These are phyloP conservation scores for Scopus umbretta DNA, from an alignment of 2,113 vertebrate species.

Conservation along the genomic window DNA sequence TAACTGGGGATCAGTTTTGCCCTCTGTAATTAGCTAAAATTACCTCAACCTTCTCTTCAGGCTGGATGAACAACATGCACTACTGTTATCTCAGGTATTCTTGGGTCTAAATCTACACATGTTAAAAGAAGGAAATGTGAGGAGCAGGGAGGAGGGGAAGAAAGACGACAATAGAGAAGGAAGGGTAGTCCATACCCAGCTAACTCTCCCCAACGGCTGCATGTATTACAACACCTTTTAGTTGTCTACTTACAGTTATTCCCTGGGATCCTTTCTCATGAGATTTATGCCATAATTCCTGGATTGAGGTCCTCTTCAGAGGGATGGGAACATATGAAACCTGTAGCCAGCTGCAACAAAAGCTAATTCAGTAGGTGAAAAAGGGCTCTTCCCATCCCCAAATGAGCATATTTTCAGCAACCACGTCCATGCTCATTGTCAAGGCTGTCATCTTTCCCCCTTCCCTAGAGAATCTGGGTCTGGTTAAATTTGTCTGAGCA, in stretches of 20 bases:
- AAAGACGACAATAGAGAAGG: not conserved
- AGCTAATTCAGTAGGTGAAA: not conserved
- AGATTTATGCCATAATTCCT: not conserved
- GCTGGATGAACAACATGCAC: not conserved
- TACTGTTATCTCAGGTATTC: not conserved
- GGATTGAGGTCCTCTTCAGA: not conserved
- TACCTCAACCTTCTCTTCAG: constrained; percentile 1
- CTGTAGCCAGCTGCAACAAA: not conserved
- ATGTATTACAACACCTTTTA: not conserved
- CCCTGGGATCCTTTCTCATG: not conserved
- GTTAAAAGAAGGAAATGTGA: not conserved
- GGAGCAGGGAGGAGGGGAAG: not conserved
- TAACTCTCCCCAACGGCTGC: not conserved
- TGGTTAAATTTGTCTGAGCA: not conserved
- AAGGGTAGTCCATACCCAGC: not conserved
- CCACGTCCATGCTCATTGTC: not conserved
- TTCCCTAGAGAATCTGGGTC: not conserved
- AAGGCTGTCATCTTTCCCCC: not conserved
- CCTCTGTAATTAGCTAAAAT: constrained; percentile 41
- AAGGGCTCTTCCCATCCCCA: not conserved
- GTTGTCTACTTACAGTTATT: not conserved
- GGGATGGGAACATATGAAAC: not conserved
- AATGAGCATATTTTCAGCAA: not conserved
- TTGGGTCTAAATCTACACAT: not conserved
- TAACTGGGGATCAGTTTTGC: not conserved